Evolutionary conservation across 64 coral and sea anemone genomes (phyloP).

Genomic region (Stichodactyla helianthus): DNA sequence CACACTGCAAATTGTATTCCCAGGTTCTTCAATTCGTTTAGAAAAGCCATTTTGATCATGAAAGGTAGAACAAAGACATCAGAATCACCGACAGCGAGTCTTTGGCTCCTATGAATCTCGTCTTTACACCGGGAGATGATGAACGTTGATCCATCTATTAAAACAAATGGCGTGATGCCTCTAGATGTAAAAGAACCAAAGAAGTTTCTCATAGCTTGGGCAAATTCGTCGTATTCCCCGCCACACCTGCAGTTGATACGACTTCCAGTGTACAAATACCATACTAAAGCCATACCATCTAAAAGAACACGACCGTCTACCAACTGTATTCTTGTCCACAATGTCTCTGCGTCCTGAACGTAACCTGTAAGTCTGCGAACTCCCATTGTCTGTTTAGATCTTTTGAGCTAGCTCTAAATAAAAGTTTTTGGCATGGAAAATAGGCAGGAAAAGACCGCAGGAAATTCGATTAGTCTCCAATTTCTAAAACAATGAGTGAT

Average conservation of each 20-base stretch:
- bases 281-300: slow-evolving; percentile 53
- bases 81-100: slow-evolving; percentile 8
- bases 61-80: slow-evolving; percentile 35
- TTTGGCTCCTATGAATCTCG: slow-evolving; percentile 15
- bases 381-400: slow-evolving; percentile 29
- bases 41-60: slow-evolving; percentile 35
- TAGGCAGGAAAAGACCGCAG: too few relatives aligned
- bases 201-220: slow-evolving; percentile 25
- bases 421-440: too few relatives aligned
- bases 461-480: too few relatives aligned
- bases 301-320: slow-evolving; percentile 52
- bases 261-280: slow-evolving; percentile 20
- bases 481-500: too few relatives aligned
- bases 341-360: slow-evolving; percentile 20
- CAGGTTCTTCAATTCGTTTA: slow-evolving; percentile 45
- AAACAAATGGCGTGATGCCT: slow-evolving; percentile 37
- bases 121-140: slow-evolving; percentile 22
- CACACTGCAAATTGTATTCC: slow-evolving; percentile 55
- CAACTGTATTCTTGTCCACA: slow-evolving; percentile 53
- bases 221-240: slow-evolving; percentile 64
- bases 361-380: slow-evolving; percentile 63
- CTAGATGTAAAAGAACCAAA: slow-evolving; percentile 36
- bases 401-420: too few relatives aligned
- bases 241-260: slow-evolving; percentile 52
- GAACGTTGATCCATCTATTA: slow-evolving; percentile 53